Evolutionary conservation across 2,113 vertebrate species (phyloP).

Genomic region (Pangasianodon gigas): DNA sequence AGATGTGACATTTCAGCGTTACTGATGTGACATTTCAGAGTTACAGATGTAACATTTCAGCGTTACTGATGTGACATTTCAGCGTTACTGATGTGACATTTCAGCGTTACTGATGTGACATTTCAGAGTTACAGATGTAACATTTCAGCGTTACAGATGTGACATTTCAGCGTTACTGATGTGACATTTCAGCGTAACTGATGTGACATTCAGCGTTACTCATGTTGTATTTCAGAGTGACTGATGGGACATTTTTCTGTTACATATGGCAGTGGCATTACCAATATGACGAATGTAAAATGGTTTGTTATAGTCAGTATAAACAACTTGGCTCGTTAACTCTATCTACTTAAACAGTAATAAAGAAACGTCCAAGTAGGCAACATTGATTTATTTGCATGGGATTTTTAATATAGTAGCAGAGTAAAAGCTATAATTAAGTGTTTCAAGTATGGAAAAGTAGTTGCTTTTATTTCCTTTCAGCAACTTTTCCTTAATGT

Average conservation of each 20-base stretch:
- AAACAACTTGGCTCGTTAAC: neutral
- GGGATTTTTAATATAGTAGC: neutral
- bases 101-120: neutral
- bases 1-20: neutral
- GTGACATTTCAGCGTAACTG: neutral
- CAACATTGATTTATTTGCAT: neutral
- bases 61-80: neutral
- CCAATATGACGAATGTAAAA: no score
- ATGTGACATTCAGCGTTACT: neutral
- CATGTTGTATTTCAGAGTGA: no score
- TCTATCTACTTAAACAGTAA: neutral
- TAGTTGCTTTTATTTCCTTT: neutral
- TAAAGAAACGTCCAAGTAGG: neutral
- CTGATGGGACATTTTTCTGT: no score
- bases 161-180: neutral
- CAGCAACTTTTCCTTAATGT: neutral
- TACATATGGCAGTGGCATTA: neutral
- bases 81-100: neutral
- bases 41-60: neutral
- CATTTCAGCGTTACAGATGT: neutral
- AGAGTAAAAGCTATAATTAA: neutral
- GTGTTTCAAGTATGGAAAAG: neutral
- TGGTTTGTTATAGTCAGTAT: neutral
- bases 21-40: neutral
- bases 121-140: neutral